Evolutionary conservation across 1,140 invertebrate genomes (phyloP), one percentile per base, ranked within the genome.

Genomic region (Drosophila mayri): DNA sequence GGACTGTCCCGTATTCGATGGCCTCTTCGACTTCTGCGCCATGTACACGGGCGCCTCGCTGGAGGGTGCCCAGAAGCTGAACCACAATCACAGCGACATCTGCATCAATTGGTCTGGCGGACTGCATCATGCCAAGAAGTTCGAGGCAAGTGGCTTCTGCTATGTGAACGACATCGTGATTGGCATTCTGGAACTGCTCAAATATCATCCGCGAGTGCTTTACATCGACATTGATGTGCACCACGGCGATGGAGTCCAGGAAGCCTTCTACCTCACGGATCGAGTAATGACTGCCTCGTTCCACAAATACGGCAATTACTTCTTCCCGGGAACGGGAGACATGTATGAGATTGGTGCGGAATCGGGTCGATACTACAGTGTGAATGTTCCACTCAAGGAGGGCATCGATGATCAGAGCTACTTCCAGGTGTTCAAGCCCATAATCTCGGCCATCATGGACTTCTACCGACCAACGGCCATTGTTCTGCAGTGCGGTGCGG

Each of bases 191-290:
- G 99, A 99, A 93, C 94, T 99, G 14, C 93, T 99, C 0, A 99
- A 98, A 92, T 98, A 98, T 91, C 97, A 99, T 93, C 96, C 98
- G 1, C 94, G 99, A 77, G 99, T 99, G 12, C 93, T 99, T 14
- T 99, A 99, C 87, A 99, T 99, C 66, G 99, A 99, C 91, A 99
- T 99, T 78, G 99, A 99, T 91, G 99, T 99, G 10, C 99, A 99
- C 93, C 99, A 99, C 93, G 99, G 99, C 0, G 99, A 99, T 94
- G 99, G 99, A 1, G 99, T 99, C 0, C 98, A 99, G 93, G 99
- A 99, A 94, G 99, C 99, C 1, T 99, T 99, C 94, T 99, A 99
- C 92, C 94, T 99, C 1, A 99, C 99, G 0, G 99, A 99, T 93
- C 94, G 99, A 50, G 99, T 99, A 0, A 99, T 99, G 99, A 99